Evolutionary conservation across 2,888 invertebrate genomes (phyloP), one percentile per base, ranked within the genome.

Genomic region (Xylota segnis): DNA sequence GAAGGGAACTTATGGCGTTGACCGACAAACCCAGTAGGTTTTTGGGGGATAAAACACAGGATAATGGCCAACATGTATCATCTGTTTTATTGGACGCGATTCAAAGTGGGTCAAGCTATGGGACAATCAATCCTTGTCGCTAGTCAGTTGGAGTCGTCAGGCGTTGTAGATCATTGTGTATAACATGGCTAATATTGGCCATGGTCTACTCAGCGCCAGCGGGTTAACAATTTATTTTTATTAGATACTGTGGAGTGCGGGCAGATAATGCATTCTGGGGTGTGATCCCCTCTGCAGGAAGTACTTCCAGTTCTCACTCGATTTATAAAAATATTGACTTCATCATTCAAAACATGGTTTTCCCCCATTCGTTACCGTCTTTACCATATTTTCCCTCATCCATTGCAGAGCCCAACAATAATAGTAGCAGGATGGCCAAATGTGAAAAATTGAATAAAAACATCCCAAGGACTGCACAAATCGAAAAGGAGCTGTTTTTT

Each of bases 71-170:
- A 23, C 23, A 37, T 59, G 37, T 37, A 18, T 63, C 45, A 45
- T 45, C 12, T 16, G 65, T 45, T 65, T 75, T 65, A 65, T 56
- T 75, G 65, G 52, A 66, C 7, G 9, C 52, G 50, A 52, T n/a
- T 66, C 66, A 66, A 66, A 66, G 34, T 52, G 43, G 43, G 43
- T 43, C 43, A 43, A 40, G 40, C 40, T 1, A 1, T 5, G n/a
- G 6, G 14, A 4, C 43, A 14, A 14, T 9, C n/a, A n/a, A 5
- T n/a, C 34, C 9, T 34, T 9, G 9, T 34, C 34, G 34, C 5
- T 6, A 34, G 34, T 6, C 34, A 34, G 34, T 6, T 34, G 9
- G 23, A 23, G 23, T 23, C 34, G 1, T 34, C 2, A 5, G 32
- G 32, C 5, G 32, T 32, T 32, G 32, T 32, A 5, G 32, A 32